Evolutionary conservation across 2,888 invertebrate species (phyloP), one percentile per base, ranked within the genome.

Genomic region (Portevinia maculata): DNA sequence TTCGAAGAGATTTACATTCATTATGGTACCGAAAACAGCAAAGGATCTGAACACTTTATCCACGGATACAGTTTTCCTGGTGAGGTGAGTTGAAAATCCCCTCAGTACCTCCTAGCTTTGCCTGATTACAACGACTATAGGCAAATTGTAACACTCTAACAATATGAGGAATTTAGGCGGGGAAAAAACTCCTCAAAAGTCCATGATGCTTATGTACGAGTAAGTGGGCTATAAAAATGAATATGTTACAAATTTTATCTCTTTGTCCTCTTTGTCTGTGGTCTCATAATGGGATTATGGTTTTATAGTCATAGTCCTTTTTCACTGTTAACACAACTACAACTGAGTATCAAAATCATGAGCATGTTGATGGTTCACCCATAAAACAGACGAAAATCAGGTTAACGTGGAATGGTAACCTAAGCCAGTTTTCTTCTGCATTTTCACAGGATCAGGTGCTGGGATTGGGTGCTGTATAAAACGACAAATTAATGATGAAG

Each of bases 1-100:
- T 97, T 98, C 87, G 96, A 97, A 88, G 97, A 98, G 91, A 96
- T 98, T 89, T 97, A 98, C 92, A 96, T 98, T 89, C 98, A 98
- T 91, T 98, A 98, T 89, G 98, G 98, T 32, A 94, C 94, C 86
- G 95, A 96, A 85, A 96, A 98, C 88, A 94, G 94, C 86, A 93
- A 95, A 85, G 99, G 99, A 13, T 99, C 99, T 0, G 99, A 99
- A 90, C 99, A 99, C 91, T 96, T 95, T 87, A 96, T 99, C 85
- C 97, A 98, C 87, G 97, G 97, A 84, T 96, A 97, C 87, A 94
- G 97, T 46, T 99, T 99, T 91, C 99, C 99, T 24, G 99, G 98
- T 71, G 99, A 99, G 95, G 99, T 99, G 89, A 93, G 93, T 90
- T 53, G 21, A 39, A 30, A 21, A 13, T 32, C 9, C 0, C 13